Evolutionary conservation across 2,888 invertebrate genomes (phyloP).

Genomic region (Dioctria rufipes): DNA sequence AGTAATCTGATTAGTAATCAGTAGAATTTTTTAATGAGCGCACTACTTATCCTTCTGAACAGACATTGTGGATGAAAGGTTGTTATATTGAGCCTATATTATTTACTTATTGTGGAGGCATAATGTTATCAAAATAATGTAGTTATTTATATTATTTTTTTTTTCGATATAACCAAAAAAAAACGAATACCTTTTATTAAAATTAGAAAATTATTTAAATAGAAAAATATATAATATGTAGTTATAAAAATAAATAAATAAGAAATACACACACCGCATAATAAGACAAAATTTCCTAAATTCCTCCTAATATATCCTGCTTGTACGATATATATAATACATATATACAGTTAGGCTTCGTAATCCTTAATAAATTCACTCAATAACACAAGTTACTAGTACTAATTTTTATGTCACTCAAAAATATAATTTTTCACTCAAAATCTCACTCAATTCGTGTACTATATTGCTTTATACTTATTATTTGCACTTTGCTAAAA

Average conservation of each 20-base stretch:
- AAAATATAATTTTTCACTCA: neutral
- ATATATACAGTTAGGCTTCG: neutral
- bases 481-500: too few relatives aligned
- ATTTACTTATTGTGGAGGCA: too few relatives aligned
- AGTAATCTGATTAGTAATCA: too few relatives aligned
- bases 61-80: too few relatives aligned
- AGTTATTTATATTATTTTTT: too few relatives aligned
- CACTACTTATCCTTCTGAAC: too few relatives aligned
- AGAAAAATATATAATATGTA: neutral
- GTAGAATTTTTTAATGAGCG: too few relatives aligned
- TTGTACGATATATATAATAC: neutral
- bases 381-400: neutral
- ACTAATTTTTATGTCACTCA: neutral
- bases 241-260: neutral
- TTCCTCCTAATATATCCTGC: neutral
- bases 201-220: conserved; percentile 12
- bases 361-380: neutral
- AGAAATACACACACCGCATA: conserved; percentile 55
- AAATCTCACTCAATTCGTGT: too few relatives aligned
- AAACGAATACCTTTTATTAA: neutral
- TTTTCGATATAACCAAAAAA: too few relatives aligned
- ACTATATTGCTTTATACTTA: too few relatives aligned
- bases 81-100: too few relatives aligned
- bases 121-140: too few relatives aligned
- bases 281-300: conserved; percentile 37